phyloP scores from a whole-genome alignment of 2,113 vertebrate species.

The Calidris pygmaea region DNA sequence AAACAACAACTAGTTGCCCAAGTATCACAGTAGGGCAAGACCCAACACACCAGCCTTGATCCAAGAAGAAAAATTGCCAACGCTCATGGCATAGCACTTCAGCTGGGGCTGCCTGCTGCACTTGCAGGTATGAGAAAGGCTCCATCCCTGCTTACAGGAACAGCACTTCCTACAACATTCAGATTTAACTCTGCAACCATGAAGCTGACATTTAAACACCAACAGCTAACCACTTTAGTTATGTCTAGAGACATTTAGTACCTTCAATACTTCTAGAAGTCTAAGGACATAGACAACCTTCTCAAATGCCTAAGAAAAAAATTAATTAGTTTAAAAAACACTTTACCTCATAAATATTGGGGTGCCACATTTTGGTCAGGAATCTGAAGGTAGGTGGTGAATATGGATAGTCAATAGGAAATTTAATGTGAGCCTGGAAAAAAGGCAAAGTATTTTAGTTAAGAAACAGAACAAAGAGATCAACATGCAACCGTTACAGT shows the following conservation, averaged over 20 bases:
- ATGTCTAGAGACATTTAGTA: neutral
- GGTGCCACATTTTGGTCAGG: constrained; percentile 99
- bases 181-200: neutral
- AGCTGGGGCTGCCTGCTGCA: neutral
- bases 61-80: neutral
- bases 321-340: neutral
- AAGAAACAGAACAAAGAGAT: neutral
- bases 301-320: neutral
- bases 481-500: neutral
- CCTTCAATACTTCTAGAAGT: neutral
- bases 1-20: neutral
- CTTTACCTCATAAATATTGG: constrained; percentile 98
- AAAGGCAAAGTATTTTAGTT: neutral
- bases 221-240: neutral
- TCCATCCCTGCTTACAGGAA: neutral
- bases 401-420: constrained; percentile 97
- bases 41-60: neutral
- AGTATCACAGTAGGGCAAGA: neutral
- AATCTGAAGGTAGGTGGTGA: constrained; percentile 98
- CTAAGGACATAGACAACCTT: neutral
- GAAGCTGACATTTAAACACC: neutral
- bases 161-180: neutral
- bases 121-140: neutral
- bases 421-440: constrained; percentile 96
- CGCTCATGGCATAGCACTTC: accelerated